Evolutionary conservation across 2,888 invertebrate genomes (phyloP).

Genomic region (Melikaiella ostensackeni): DNA sequence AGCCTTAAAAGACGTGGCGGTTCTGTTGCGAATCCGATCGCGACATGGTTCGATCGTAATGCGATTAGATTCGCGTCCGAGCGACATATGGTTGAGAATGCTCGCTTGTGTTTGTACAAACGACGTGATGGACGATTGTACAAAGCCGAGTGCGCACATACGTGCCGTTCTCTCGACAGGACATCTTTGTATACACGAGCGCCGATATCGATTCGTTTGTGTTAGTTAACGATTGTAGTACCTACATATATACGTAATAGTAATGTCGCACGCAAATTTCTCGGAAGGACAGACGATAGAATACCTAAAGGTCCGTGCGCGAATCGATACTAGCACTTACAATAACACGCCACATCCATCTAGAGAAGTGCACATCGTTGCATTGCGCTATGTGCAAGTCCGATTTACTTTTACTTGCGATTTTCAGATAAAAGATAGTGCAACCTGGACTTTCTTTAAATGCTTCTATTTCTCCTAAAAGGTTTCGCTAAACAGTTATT

Average conservation of each 20-base stretch:
- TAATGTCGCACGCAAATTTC: constrained; percentile 39
- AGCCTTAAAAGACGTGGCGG: constrained; percentile 15
- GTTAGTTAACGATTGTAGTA: constrained; percentile 37
- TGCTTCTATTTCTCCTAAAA: too few species aligned
- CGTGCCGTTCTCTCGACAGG: constrained; percentile 10
- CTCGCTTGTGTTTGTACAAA: constrained; percentile 37
- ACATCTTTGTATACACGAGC: constrained; percentile 24
- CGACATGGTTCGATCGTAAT: constrained; percentile 35
- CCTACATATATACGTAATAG: constrained; percentile 21
- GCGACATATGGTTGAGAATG: constrained; percentile 37
- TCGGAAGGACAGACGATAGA: constrained; percentile 18
- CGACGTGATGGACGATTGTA: constrained; percentile 39
- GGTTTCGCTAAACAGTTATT: too few species aligned
- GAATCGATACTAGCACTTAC: constrained; percentile 18
- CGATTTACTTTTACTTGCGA: background rate
- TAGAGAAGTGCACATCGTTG: constrained; percentile 17
- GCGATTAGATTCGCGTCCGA: constrained; percentile 37
- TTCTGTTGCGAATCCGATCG: constrained; percentile 14
- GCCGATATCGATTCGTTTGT: constrained; percentile 32
- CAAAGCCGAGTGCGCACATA: constrained; percentile 22
- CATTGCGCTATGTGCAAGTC: background rate
- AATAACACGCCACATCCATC: constrained; percentile 8
- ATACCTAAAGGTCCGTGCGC: constrained; percentile 9
- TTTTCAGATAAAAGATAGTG: constrained; percentile 20
- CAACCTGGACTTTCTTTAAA: too few species aligned